Evolutionary conservation across 2,888 invertebrate species (phyloP), one percentile per base, ranked within the genome.

Genomic region (Plusia festucae): DNA sequence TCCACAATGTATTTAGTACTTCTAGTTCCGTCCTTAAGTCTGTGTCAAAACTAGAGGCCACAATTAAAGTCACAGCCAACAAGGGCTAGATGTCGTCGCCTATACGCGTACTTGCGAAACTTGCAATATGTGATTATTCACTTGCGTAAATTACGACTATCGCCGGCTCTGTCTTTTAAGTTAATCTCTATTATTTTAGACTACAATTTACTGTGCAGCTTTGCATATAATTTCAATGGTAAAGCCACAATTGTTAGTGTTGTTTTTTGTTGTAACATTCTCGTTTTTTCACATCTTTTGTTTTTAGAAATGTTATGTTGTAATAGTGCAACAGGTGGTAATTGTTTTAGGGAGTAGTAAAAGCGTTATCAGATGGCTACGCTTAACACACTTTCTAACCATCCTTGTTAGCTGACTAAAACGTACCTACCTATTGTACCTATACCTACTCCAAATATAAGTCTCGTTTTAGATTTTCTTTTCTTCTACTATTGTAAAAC

Each of bases 21-120:
- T 82, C 82, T 54, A 82, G 80, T 5, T 11, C 0, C 0, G 18
- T 11, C 40, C 7, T 24, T 24, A 49, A 49, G 7, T 78, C 74
- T 34, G 11, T 59, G 79, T 72, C 53, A 54, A 69, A 78, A 82
- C 78, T 81, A 78, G 72, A 79, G 82, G 67, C 83, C 81, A 87
- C 88, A 88, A 89, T 90, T 89, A 89, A 90, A 86, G 78, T 73
- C 80, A 74, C 71, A 77, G 83, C 82, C 82, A 83, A 85, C 83
- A 85, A 86, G 82, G 80, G 73, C 84, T 84, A 82, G 84, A 84
- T 87, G 85, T 86, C 84, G 82, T 80, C 78, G 78, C 78, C 77
- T 79, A 68, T 78, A 81, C 76, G 76, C 81, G 78, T 74, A 76
- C 73, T 73, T 68, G 80, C 77, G 79, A 78, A 80, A 73, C 78